Evolutionary conservation across 1,140 invertebrate species (phyloP).

Genomic region (Tetranychus cinnabarinus): DNA sequence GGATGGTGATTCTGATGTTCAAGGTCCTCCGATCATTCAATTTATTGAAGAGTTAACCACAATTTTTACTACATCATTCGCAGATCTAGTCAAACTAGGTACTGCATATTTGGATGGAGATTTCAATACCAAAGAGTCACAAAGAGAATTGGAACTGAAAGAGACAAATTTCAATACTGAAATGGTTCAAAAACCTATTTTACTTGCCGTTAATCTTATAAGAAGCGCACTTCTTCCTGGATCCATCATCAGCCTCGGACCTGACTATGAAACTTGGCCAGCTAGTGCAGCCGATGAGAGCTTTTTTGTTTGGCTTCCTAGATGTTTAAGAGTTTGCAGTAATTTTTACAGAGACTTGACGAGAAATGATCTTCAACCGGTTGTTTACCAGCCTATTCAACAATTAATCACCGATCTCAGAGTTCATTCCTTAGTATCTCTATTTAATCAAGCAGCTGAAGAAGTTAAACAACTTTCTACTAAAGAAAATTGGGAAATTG

Average conservation of each 20-base stretch:
- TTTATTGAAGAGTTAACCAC: conserved; percentile 49
- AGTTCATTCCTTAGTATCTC: conserved; percentile 54
- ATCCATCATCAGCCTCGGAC: conserved; percentile 20
- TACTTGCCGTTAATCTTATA: conserved; percentile 36
- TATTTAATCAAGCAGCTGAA: conserved; percentile 57
- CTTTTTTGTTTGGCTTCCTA: conserved; percentile 42
- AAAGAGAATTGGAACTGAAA: conserved; percentile 6
- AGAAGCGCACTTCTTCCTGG: conserved; percentile 35
- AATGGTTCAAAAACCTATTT: conserved; percentile 39
- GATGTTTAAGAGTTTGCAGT: conserved; percentile 43
- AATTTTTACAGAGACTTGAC: conserved; percentile 19
- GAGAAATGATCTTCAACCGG: conserved; percentile 39
- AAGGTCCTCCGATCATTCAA: conserved; percentile 27
- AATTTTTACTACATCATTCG: conserved; percentile 39
- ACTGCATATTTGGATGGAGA: conserved; percentile 70
- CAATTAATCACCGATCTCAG: conserved; percentile 63
- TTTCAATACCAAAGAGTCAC: conserved; percentile 36
- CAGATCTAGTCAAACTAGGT: conserved; percentile 66
- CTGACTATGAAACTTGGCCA: conserved; percentile 9
- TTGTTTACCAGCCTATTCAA: conserved; percentile 41
- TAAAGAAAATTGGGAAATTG: conserved; percentile 66
- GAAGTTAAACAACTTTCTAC: conserved; percentile 47
- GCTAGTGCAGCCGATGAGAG: conserved; percentile 14
- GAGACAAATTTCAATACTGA: conserved; percentile 11
- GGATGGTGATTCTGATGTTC: background rate